phyloP scores from a whole-genome alignment of 1,140 invertebrate genomes.

The Phenacoccus solenopsis region DNA sequence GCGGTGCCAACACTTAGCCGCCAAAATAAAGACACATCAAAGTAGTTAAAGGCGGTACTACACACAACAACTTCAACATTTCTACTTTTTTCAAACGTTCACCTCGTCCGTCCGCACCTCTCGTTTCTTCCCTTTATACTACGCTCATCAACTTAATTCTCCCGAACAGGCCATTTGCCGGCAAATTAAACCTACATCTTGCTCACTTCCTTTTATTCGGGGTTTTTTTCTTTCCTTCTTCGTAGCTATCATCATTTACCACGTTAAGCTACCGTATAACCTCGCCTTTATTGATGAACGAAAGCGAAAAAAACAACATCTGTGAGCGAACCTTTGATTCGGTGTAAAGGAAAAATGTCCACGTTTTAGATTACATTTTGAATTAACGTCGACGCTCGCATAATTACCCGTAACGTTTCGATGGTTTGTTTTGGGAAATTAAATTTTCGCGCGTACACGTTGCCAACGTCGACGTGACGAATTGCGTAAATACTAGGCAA shows the following conservation, averaged over 20 bases:
- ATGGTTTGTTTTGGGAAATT: conserved; percentile 2
- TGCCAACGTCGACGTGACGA: too few species aligned
- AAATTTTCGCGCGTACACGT: neutral
- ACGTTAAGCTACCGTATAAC: neutral
- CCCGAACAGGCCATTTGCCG: conserved; percentile 11
- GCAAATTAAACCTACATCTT: conserved; percentile 13
- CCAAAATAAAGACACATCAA: conserved; percentile 18
- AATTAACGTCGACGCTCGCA: neutral
- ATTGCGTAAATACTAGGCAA: too few species aligned
- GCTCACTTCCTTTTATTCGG: conserved; percentile 4
- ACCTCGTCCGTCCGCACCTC: neutral
- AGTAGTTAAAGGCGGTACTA: conserved; percentile 17
- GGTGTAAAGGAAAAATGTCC: neutral
- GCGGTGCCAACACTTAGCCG: conserved; percentile 13
- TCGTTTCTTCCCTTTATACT: conserved; percentile 4
- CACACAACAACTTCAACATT: conserved; percentile 7
- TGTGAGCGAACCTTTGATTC: neutral
- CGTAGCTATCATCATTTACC: neutral
- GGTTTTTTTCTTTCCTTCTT: neutral
- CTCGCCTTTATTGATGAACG: too few species aligned
- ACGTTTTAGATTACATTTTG: neutral
- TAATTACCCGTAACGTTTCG: neutral
- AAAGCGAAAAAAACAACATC: neutral
- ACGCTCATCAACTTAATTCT: conserved; percentile 7
- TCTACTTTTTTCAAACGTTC: neutral